Conservation (phyloP, 2,797 vertebrate genomes). For the Siniperca undulata region DNA sequence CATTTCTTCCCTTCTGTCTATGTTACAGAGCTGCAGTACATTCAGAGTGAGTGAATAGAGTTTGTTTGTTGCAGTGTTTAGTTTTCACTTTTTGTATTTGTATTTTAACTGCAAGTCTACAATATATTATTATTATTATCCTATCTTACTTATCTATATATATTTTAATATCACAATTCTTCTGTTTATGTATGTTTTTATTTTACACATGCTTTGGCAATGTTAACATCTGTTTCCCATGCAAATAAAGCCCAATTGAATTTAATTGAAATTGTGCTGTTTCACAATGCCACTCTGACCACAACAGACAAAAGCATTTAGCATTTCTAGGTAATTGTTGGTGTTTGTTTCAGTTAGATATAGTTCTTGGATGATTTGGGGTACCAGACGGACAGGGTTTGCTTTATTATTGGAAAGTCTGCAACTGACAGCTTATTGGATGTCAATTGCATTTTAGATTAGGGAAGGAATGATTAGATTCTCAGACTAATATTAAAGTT, state of each 20-base stretch:
- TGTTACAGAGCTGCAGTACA: constrained; percentile 39
- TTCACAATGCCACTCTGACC: constrained; percentile 12
- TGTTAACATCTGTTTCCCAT: too few species aligned
- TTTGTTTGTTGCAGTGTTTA: neutral
- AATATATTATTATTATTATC: too few species aligned
- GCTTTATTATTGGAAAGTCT: constrained; percentile 8
- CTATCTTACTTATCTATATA: too few species aligned
- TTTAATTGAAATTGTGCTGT: neutral
- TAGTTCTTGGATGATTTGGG: neutral
- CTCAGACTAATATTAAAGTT: neutral
- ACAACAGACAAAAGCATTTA: neutral
- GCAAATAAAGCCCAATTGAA: too few species aligned
- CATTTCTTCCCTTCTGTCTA: constrained; percentile 29
- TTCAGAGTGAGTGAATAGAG: neutral
- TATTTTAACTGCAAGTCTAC: too few species aligned
- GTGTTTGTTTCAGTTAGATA: constrained; percentile 19
- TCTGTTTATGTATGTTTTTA: too few species aligned
- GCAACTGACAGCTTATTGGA: neutral
- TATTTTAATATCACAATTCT: too few species aligned
- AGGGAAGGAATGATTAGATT: neutral
- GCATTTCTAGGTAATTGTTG: constrained; percentile 12
- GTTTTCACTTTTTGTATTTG: too few species aligned
- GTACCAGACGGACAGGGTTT: neutral
- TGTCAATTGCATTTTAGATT: neutral
- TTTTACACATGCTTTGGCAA: too few species aligned